phyloP scores from a whole-genome alignment of 2,888 invertebrate genomes.

The Adelognathus sp. region DNA sequence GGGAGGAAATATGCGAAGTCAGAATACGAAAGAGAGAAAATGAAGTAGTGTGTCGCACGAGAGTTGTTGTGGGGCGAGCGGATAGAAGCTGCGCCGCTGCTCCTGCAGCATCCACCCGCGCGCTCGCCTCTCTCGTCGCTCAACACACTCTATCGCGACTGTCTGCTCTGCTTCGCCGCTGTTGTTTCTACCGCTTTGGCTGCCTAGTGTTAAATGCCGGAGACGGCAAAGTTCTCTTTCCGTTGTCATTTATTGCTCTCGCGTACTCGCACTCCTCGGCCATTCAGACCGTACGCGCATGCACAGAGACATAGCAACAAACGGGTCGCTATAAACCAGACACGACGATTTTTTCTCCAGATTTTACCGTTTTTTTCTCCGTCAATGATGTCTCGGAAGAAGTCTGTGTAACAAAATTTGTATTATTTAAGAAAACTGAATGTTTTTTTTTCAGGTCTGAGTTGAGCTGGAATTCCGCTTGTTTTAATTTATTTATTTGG shows the following conservation, averaged over 20 bases:
- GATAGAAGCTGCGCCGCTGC: not conserved
- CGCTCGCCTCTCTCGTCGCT: slow-evolving; percentile 20
- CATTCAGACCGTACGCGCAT: not conserved
- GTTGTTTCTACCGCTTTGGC: slow-evolving; percentile 38
- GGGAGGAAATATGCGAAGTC: slow-evolving; percentile 18
- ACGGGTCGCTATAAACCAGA: not conserved
- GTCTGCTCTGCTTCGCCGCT: slow-evolving; percentile 43
- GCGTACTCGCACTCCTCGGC: not conserved
- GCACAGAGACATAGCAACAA: not conserved
- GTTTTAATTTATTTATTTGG: too few species aligned
- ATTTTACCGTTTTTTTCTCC: too few species aligned
- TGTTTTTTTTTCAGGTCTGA: too few species aligned
- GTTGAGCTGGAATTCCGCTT: too few species aligned
- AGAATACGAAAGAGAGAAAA: slow-evolving; percentile 35
- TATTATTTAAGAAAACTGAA: too few species aligned
- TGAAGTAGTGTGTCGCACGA: slow-evolving; percentile 35
- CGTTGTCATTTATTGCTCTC: not conserved
- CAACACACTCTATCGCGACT: slow-evolving; percentile 40
- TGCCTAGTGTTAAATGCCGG: slow-evolving; percentile 12
- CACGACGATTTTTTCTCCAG: too few species aligned
- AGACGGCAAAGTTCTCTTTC: not conserved
- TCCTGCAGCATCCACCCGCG: slow-evolving; percentile 9
- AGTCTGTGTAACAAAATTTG: too few species aligned
- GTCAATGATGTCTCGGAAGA: too few species aligned
- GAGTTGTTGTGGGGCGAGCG: slow-evolving; percentile 11